Conservation (phyloP, 92 coral and sea anemone species). For the Chrysogorgia sp. region DNA sequence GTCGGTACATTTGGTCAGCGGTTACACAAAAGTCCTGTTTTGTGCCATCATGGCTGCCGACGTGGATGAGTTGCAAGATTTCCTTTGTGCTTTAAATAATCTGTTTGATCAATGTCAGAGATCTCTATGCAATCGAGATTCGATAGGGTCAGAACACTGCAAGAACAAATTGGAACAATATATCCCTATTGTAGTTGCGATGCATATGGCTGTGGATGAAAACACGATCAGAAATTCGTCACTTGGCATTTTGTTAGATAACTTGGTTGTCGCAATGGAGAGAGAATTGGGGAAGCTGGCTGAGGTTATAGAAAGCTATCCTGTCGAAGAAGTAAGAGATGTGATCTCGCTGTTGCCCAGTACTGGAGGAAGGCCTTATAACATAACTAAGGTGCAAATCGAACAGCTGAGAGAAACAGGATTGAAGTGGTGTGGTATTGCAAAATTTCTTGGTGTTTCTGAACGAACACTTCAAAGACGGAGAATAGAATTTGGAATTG, state of each 20-base stretch:
- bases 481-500: constrained; percentile 29
- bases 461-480: constrained; percentile 14
- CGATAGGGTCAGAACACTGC: constrained; percentile 25
- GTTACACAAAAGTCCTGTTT: too few species aligned
- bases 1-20: too few species aligned
- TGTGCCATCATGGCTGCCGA: constrained; percentile 33
- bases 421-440: constrained; percentile 27
- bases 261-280: constrained; percentile 28
- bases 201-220: constrained; percentile 32
- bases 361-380: constrained; percentile 33
- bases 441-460: too few species aligned
- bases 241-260: neutral
- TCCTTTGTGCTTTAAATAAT: constrained; percentile 3
- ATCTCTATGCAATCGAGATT: constrained; percentile 23
- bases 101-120: constrained; percentile 19
- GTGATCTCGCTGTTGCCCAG: constrained; percentile 42
- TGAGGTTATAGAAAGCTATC: constrained; percentile 16
- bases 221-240: constrained; percentile 10
- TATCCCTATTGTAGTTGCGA: constrained; percentile 20
- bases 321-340: constrained; percentile 33
- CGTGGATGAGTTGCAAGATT: constrained; percentile 24
- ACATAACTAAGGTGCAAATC: constrained; percentile 25
- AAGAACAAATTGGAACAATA: constrained; percentile 27
- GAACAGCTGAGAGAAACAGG: constrained; percentile 47
- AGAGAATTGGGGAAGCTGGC: constrained; percentile 14